Conservation (phyloP, 2,888 invertebrate genomes). For the Acronicta aceris region DNA sequence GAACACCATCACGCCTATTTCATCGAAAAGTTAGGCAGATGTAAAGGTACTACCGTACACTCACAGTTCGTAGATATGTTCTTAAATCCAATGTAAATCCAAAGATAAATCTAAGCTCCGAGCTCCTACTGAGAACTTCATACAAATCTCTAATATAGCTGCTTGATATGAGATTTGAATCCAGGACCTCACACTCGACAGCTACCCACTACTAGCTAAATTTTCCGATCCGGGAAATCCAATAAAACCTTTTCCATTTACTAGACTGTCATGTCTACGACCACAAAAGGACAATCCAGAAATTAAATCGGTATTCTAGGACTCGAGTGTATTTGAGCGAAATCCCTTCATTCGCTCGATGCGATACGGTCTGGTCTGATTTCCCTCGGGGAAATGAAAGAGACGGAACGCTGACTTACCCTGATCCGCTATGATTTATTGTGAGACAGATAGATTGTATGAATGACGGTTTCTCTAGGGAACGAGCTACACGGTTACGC, state of each 20-base stretch:
- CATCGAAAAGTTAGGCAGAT: no score
- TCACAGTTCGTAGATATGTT: no score
- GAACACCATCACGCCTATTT: no score
- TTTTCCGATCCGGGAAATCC: constrained; percentile 5
- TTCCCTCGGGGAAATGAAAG: constrained; percentile 49
- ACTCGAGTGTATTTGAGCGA: constrained; percentile 19
- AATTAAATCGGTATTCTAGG: constrained; percentile 37
- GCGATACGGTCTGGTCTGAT: constrained; percentile 42
- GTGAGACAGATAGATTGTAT: constrained; percentile 9
- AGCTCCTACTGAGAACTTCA: no score
- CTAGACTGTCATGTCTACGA: neutral
- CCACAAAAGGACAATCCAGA: constrained; percentile 15
- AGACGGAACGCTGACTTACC: constrained; percentile 8
- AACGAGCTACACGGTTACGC: neutral
- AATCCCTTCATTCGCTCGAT: constrained; percentile 17
- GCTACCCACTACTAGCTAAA: neutral
- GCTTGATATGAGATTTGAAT: no score
- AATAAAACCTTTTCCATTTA: constrained; percentile 17
- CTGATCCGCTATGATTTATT: constrained; percentile 42
- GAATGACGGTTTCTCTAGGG: neutral
- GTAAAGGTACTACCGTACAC: no score
- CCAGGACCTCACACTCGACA: no score
- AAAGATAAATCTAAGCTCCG: no score
- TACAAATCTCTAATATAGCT: no score
- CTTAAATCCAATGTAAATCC: no score